These are phyloP conservation scores for Leptopilina clavipes DNA, from an alignment of 1,140 invertebrate genomes.

Conservation along the genomic window DNA sequence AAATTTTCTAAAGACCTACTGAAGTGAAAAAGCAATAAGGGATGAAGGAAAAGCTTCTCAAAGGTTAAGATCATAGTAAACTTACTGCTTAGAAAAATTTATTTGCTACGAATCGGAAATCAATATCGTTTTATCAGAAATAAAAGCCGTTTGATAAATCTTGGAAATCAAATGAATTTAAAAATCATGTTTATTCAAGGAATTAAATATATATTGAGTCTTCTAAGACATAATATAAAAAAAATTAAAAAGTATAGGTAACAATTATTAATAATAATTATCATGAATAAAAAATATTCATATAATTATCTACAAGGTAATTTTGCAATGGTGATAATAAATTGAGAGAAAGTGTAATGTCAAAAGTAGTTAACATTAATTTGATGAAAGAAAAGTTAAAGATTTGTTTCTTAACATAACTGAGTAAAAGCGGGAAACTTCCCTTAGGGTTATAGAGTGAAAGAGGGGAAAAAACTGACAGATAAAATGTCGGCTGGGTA, in stretches of 20 bases:
- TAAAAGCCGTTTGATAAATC: no score
- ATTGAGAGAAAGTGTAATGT: conserved; percentile 44
- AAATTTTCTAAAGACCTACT: neutral
- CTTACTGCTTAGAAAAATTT: neutral
- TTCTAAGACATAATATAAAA: no score
- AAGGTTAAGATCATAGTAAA: conserved; percentile 9
- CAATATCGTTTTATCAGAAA: neutral
- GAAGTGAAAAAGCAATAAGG: conserved; percentile 8
- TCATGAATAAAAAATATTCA: no score
- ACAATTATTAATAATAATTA: no score
- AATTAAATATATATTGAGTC: neutral
- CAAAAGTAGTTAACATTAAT: conserved; percentile 16
- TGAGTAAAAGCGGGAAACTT: conserved; percentile 46
- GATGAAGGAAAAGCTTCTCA: neutral
- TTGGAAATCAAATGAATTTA: neutral
- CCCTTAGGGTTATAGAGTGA: conserved; percentile 36
- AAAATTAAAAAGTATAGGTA: neutral
- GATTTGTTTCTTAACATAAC: conserved; percentile 54
- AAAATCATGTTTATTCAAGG: neutral
- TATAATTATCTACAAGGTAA: neutral
- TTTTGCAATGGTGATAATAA: neutral
- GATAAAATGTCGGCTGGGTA: conserved; percentile 54
- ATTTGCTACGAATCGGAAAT: conserved; percentile 1
- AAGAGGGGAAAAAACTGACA: conserved; percentile 48
- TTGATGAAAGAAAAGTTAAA: conserved; percentile 50